Percentiles rank a stretch among this genome's conserved stretches.
phyloP scores from a whole-genome alignment of 2,888 invertebrate genomes.

The Operophtera brumata region DNA sequence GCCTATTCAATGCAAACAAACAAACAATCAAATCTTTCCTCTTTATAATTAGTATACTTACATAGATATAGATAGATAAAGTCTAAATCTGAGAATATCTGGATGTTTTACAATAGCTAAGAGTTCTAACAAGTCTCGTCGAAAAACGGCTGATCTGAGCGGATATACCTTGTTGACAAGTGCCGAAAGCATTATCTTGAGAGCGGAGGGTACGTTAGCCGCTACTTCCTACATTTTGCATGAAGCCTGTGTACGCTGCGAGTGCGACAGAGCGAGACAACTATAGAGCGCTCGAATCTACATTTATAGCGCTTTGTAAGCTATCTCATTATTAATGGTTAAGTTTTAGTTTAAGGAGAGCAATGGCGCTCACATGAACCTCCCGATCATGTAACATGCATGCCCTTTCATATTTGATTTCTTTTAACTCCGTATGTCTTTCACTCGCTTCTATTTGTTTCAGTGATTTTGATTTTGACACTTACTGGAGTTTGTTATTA shows the following conservation, averaged over 20 bases:
- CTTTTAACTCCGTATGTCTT: constrained; percentile 77
- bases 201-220: constrained; percentile 61
- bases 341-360: constrained; percentile 78
- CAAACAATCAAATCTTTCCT: too few relatives aligned
- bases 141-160: neutral
- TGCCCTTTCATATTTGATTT: constrained; percentile 77
- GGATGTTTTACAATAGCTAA: too few relatives aligned
- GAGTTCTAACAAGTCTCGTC: neutral
- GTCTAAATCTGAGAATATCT: too few relatives aligned
- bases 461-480: constrained; percentile 10
- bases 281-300: constrained; percentile 67
- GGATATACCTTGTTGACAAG: constrained; percentile 22
- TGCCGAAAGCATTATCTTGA: constrained; percentile 64
- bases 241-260: constrained; percentile 52
- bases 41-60: too few relatives aligned
- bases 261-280: constrained; percentile 44
- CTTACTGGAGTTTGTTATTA: neutral
- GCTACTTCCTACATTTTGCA: constrained; percentile 72
- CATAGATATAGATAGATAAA: too few relatives aligned
- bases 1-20: too few relatives aligned
- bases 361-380: constrained; percentile 58
- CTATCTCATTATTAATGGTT: constrained; percentile 79
- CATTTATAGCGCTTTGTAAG: constrained; percentile 81
- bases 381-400: constrained; percentile 76
- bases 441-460: constrained; percentile 42